Evolutionary conservation across 2,888 invertebrate genomes (phyloP).

Genomic region (Diaprepes abbreviatus): DNA sequence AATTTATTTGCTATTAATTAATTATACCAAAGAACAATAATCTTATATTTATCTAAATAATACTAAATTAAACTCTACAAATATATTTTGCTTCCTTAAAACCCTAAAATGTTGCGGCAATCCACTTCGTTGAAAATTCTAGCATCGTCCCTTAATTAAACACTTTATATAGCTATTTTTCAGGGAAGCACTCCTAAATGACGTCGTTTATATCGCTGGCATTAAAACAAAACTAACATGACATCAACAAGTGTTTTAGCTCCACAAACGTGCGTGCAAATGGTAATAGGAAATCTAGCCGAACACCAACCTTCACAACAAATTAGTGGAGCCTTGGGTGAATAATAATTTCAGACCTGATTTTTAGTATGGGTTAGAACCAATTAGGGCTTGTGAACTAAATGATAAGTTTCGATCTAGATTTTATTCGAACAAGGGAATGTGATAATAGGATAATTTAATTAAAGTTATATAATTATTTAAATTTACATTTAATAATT

Average conservation of each 20-base stretch:
- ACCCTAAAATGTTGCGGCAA: no score
- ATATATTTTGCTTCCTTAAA: no score
- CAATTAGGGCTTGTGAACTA: neutral
- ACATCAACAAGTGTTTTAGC: constrained; percentile 55
- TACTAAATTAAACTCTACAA: no score
- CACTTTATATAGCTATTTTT: neutral
- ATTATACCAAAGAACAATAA: no score
- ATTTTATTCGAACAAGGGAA: no score
- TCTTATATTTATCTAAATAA: no score
- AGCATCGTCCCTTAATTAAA: neutral
- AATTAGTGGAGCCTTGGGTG: constrained; percentile 29
- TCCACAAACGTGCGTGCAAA: constrained; percentile 52
- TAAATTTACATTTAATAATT: no score
- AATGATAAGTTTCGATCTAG: no score
- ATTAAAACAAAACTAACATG: constrained; percentile 53
- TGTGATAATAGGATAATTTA: no score
- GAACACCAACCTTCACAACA: constrained; percentile 31
- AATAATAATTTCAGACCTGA: constrained; percentile 39
- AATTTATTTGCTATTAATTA: no score
- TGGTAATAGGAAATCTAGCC: constrained; percentile 47
- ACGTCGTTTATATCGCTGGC: constrained; percentile 49
- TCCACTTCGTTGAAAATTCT: no score
- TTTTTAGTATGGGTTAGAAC: neutral
- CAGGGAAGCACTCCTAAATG: constrained; percentile 26
- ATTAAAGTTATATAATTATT: no score